Percentiles rank a stretch among this genome's conserved stretches.
Conservation (phyloP, 2,113 vertebrate species). For the Cardinalis cardinalis region DNA sequence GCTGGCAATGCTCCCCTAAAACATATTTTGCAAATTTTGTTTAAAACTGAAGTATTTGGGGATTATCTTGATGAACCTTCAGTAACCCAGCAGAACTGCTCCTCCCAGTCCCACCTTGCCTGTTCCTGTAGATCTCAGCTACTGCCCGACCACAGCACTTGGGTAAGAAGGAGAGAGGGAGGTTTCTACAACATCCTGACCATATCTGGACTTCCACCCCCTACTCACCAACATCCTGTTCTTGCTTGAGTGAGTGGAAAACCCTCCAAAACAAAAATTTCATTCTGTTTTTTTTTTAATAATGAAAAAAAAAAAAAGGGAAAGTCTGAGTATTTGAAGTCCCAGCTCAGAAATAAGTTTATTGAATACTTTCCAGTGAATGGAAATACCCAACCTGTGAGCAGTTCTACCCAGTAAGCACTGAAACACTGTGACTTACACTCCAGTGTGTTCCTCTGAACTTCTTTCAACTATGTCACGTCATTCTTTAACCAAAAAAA, state of each 20-base stretch:
- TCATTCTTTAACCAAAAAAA: background rate
- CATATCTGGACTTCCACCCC: background rate
- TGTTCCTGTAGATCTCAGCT: background rate
- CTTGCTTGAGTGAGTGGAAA: background rate
- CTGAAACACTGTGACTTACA: background rate
- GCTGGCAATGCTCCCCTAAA: background rate
- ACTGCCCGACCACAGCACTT: accelerated
- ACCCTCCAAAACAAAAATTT: background rate
- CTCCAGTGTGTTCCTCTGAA: background rate
- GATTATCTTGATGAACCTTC: background rate
- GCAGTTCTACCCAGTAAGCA: background rate
- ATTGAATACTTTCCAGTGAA: background rate
- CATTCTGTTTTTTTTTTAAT: too few species aligned
- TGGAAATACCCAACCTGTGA: slow-evolving; percentile 15
- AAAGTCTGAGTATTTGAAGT: slow-evolving; percentile 1
- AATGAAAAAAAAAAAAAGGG: background rate
- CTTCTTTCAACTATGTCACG: too few species aligned
- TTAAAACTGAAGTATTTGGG: background rate
- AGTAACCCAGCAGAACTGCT: background rate
- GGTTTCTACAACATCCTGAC: background rate
- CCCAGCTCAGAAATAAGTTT: background rate
- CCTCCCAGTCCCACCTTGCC: background rate
- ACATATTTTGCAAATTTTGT: background rate
- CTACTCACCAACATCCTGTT: background rate
- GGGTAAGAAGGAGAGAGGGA: background rate